phyloP scores from a whole-genome alignment of 2,888 invertebrate genomes.

The Parascotia fuliginaria region DNA sequence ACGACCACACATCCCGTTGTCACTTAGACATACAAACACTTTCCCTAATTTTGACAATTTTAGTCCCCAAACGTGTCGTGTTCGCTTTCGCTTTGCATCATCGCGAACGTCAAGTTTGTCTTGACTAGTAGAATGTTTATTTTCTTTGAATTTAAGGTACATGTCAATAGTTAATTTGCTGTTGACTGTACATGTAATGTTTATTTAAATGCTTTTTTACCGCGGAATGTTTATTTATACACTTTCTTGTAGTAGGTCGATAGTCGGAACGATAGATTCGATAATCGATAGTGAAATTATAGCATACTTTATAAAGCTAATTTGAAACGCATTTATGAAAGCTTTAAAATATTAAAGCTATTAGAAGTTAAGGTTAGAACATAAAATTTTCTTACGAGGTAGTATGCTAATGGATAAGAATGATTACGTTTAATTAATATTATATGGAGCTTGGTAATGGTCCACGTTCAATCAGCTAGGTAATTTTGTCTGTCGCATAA shows the following conservation, averaged over 20 bases:
- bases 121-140: slow-evolving; percentile 30
- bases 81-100: slow-evolving; percentile 23
- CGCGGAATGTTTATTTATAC: slow-evolving; percentile 12
- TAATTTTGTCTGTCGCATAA: too few species aligned
- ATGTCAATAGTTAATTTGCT: slow-evolving; percentile 21
- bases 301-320: not conserved
- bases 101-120: slow-evolving; percentile 25
- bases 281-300: not conserved
- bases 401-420: too few species aligned
- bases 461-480: too few species aligned
- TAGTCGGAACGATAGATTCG: not conserved
- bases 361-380: not conserved
- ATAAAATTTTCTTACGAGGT: too few species aligned
- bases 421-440: too few species aligned
- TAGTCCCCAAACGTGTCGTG: slow-evolving; percentile 12
- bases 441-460: too few species aligned
- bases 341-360: not conserved
- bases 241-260: slow-evolving; percentile 5
- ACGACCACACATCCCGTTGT: slow-evolving; percentile 51
- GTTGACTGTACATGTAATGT: slow-evolving; percentile 16
- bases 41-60: slow-evolving; percentile 40
- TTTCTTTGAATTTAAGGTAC: slow-evolving; percentile 17
- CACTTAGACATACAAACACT: slow-evolving; percentile 49
- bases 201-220: slow-evolving; percentile 20
- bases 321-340: not conserved